Evolutionary conservation across 2,797 vertebrate genomes (phyloP), one percentile per base, ranked within the genome.

Genomic region (Peromyscus melanophrys): DNA sequence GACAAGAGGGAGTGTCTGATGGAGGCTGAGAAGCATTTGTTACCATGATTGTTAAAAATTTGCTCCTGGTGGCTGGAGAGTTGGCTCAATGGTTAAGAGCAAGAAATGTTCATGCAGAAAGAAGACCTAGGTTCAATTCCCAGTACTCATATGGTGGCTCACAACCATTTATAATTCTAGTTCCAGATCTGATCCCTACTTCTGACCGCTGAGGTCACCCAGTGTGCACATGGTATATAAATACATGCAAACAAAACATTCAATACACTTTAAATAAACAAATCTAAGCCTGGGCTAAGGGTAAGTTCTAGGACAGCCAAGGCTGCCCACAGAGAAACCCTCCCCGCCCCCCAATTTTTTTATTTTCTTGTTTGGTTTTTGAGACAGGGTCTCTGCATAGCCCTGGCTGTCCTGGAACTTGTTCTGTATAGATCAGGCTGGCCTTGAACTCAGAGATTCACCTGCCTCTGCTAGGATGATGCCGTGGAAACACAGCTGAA

Each of bases 11-110:
- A 75, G 3, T 49, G 85, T 80, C 77, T 55, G 27, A 14, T 37
- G 25, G 43, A 71, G 46, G 37, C 57, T 89, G 46, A 46, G 61
- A 92, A 90, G 31, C 5, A 16, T 96, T 94, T 80, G 71, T 89
- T 86, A 83, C 37, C 25, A 86, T 87, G 63, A 78, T n/a, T 69
- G 19, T 69, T 92, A 88, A 95, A 96, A 55, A 69, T 75, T 90
- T 86, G 65, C 40, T 25, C 21, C 46, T 40, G 55, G 27, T 25
- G 59, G 7, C 40, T 65, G 16, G 27, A 63, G 59, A 31, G 40
- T 61, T 83, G 37, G 13, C n/a, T 40, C 37, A 61, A 0, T 61
- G 43, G 27, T 75, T 76, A 76, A 76, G 75, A 59, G 13, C 80
- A 82, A 27, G n/a, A 59, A 82, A 27, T 82, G 80, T 3, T 61